These are phyloP conservation scores for Yponomeuta malinellus DNA, from an alignment of 2,888 invertebrate genomes.

Conservation along the genomic window DNA sequence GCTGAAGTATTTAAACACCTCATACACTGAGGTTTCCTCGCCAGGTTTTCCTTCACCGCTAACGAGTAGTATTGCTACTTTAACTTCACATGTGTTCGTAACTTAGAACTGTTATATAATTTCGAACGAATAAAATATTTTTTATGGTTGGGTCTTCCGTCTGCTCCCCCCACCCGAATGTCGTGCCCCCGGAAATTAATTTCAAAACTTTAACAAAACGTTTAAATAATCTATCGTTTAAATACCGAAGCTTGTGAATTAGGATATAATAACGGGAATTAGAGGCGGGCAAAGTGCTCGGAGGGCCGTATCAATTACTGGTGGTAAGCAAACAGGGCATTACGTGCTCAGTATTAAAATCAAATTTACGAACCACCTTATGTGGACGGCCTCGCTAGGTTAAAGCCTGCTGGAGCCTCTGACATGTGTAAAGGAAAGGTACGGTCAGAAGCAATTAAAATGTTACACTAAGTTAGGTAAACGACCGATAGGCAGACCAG, in stretches of 20 bases:
- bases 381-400: constrained; percentile 18
- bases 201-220: constrained; percentile 29
- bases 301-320: constrained; percentile 70
- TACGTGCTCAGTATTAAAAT: constrained; percentile 71
- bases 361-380: constrained; percentile 62
- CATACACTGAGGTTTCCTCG: too few species aligned
- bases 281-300: constrained; percentile 36
- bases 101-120: too few species aligned
- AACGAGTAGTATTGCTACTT: too few species aligned
- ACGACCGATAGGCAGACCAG: too few species aligned
- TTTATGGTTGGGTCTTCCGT: too few species aligned
- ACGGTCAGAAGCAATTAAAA: constrained; percentile 31
- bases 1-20: too few species aligned
- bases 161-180: too few species aligned
- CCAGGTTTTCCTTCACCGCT: too few species aligned
- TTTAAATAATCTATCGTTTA: constrained; percentile 61
- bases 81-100: too few species aligned
- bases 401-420: constrained; percentile 25
- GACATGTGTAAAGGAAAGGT: constrained; percentile 36
- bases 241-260: constrained; percentile 54
- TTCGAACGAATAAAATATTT: too few species aligned
- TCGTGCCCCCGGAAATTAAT: constrained; percentile 32
- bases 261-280: constrained; percentile 68
- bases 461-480: too few species aligned
- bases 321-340: constrained; percentile 61